phyloP scores from a whole-genome alignment of 2,797 vertebrate genomes.

The Antrozous pallidus region DNA sequence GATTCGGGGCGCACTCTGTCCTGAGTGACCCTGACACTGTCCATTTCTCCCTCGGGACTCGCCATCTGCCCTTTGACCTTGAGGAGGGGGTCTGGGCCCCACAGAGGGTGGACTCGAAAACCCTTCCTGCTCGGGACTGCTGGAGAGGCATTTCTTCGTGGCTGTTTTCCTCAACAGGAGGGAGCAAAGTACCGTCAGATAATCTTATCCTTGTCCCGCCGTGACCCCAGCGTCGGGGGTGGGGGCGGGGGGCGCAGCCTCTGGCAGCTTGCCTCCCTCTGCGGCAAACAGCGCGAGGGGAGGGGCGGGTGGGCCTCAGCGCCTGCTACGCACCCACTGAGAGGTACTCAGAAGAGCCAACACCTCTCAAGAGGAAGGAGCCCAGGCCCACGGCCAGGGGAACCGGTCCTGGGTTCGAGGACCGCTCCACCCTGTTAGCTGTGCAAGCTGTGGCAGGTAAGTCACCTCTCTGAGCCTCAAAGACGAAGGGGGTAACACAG shows the following conservation, averaged over 20 bases:
- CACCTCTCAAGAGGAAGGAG: accelerated
- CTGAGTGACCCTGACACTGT: not conserved
- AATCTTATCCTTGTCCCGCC: not conserved
- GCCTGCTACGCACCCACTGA: accelerated
- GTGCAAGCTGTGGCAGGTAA: not conserved
- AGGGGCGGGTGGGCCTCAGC: not conserved
- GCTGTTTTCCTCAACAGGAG: not conserved
- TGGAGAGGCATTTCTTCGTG: not conserved
- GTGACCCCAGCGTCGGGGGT: not conserved
- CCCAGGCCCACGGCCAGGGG: not conserved
- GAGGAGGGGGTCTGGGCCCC: not conserved
- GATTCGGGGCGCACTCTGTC: not conserved
- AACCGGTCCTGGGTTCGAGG: not conserved
- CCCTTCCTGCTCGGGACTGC: not conserved
- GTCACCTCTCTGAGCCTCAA: not conserved
- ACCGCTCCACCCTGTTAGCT: not conserved
- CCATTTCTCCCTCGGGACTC: not conserved
- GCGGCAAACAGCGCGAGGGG: not conserved
- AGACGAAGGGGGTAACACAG: not conserved
- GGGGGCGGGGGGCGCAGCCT: not conserved
- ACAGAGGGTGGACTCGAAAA: no score
- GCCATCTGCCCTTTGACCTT: not conserved
- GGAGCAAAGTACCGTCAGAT: not conserved
- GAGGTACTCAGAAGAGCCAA: accelerated
- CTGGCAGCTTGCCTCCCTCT: not conserved